Conservation (phyloP, 2,113 vertebrate genomes). For the Myanophis thanlyinensis region DNA sequence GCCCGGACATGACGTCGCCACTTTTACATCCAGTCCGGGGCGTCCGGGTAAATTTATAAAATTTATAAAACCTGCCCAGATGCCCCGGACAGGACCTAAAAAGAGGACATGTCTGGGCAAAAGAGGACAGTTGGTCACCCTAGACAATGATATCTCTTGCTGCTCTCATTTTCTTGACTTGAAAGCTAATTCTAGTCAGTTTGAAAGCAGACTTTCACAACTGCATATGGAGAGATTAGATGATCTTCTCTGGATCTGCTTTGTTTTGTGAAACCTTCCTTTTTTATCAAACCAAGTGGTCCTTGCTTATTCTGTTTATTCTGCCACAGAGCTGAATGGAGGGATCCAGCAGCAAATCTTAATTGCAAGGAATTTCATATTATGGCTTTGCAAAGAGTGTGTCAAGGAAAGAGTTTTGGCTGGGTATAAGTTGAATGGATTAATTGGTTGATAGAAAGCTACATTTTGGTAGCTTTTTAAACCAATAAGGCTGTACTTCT, state of each 20-base stretch:
- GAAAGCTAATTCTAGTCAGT: neutral
- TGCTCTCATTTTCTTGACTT: neutral
- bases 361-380: neutral
- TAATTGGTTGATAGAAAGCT: neutral
- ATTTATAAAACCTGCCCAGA: no score
- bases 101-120: no score
- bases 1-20: no score
- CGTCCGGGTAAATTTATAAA: no score
- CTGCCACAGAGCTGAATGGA: neutral
- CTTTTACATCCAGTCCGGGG: no score
- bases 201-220: neutral
- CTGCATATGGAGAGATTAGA: neutral
- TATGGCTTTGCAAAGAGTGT: neutral
- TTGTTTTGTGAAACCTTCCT: neutral
- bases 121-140: no score
- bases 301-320: neutral
- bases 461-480: neutral
- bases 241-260: neutral
- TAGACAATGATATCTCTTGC: neutral
- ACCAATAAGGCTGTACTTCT: neutral
- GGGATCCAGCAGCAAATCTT: neutral
- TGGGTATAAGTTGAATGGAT: neutral
- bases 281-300: neutral
- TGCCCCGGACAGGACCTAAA: no score
- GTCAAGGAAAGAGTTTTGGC: neutral